A percentile compares a stretch with the other conserved stretches of the same genome.
Conservation (phyloP, 2,888 invertebrate species). For the Chaetoderma sp. region DNA sequence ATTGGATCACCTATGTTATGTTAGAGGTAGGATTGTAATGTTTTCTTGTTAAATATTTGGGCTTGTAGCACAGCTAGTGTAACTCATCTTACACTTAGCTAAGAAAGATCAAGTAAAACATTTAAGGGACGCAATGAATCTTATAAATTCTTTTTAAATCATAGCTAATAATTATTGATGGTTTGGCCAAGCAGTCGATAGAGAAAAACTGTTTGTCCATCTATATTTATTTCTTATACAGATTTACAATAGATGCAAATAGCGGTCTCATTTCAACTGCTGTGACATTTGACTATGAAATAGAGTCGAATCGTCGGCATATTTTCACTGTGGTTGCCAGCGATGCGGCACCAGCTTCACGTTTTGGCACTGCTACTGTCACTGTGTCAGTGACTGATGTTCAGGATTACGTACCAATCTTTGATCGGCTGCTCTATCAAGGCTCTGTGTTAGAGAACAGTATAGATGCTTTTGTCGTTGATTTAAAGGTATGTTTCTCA, state of each 20-base stretch:
- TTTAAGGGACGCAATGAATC: no score
- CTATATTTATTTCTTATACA: no score
- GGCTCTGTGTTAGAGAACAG: not conserved
- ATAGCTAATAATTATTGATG: no score
- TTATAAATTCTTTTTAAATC: no score
- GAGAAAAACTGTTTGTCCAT: no score
- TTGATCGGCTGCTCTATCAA: not conserved
- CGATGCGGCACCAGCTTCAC: not conserved
- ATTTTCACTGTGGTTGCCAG: not conserved
- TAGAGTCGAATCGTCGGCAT: not conserved
- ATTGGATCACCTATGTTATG: no score
- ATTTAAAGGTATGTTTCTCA: not conserved
- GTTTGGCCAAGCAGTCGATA: no score
- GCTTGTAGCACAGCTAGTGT: no score
- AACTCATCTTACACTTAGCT: no score
- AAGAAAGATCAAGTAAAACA: no score
- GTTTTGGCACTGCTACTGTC: not conserved
- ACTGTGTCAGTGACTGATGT: not conserved
- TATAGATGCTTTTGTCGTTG: not conserved
- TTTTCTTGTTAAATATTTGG: no score
- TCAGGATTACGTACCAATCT: constrained; percentile 1
- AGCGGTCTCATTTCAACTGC: not conserved
- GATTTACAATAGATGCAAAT: not conserved
- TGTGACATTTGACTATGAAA: not conserved
- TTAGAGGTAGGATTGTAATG: no score